phyloP scores from a whole-genome alignment of 2,113 vertebrate genomes.

The Petroica traversi region DNA sequence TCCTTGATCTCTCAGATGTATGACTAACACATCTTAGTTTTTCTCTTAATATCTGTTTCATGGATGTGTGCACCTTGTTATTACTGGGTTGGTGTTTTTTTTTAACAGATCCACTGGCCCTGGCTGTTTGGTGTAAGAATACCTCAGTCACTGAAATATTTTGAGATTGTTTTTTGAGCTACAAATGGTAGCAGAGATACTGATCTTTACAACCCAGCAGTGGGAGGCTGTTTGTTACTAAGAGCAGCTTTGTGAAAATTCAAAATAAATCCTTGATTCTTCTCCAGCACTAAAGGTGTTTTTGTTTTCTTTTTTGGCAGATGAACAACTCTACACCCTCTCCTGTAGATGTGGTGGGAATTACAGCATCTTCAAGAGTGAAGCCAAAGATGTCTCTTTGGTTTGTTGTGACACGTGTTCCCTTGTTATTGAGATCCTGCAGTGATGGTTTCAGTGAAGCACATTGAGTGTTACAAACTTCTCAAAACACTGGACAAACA shows the following conservation, averaged over 20 bases:
- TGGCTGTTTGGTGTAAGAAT: not conserved
- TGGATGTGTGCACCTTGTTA: too few species aligned
- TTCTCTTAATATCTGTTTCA: too few species aligned
- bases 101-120: not conserved
- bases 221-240: not conserved
- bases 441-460: not conserved
- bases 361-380: constrained; percentile 69
- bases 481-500: not conserved
- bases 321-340: constrained; percentile 66
- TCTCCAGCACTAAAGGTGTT: not conserved
- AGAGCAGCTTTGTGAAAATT: not conserved
- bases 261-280: not conserved
- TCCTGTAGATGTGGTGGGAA: constrained; percentile 79
- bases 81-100: not conserved
- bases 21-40: not conserved
- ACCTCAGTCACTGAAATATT: not conserved
- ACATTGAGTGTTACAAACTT: not conserved
- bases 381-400: constrained; percentile 66
- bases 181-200: not conserved
- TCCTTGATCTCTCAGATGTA: not conserved
- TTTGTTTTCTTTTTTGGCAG: constrained; percentile 54
- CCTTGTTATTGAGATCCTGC: constrained; percentile 75
- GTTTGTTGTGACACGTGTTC: constrained; percentile 80
- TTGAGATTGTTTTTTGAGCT: not conserved
- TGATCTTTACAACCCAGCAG: not conserved